Evolutionary conservation across 1,140 invertebrate species (phyloP).

Genomic region (Cydia strobilella): DNA sequence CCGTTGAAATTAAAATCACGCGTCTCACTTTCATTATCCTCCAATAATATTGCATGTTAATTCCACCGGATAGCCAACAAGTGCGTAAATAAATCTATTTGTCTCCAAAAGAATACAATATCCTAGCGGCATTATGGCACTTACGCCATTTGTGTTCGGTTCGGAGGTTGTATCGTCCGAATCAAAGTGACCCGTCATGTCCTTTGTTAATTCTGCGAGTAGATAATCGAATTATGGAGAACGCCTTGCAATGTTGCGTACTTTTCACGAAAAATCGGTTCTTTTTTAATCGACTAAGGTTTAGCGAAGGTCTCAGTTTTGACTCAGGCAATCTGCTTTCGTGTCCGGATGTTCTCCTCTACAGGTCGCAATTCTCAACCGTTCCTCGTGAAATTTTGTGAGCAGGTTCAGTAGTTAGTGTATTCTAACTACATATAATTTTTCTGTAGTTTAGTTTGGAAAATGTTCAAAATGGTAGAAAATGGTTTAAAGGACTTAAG

Average conservation of each 20-base stretch:
- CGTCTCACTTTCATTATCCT: neutral
- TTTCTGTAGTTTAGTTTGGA: no score
- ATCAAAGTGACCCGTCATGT: constrained; percentile 1
- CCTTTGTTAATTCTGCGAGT: constrained; percentile 6
- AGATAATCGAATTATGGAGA: neutral
- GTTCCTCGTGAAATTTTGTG: no score
- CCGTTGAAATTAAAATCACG: neutral
- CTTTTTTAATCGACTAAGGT: no score
- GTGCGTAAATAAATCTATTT: neutral
- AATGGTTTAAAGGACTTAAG: no score
- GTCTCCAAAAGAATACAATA: neutral
- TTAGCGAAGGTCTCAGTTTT: no score
- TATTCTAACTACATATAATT: no score
- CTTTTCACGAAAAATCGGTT: no score
- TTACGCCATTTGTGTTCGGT: neutral
- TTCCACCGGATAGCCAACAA: neutral
- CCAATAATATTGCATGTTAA: neutral
- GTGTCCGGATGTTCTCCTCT: no score
- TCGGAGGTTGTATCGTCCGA: neutral
- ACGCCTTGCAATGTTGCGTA: neutral
- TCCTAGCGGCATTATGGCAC: neutral
- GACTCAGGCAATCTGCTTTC: no score
- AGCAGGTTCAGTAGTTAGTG: no score
- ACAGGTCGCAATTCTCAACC: no score
- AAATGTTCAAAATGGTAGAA: no score